Evolutionary conservation across 2,888 invertebrate species (phyloP).

Genomic region (Altica lythri): DNA sequence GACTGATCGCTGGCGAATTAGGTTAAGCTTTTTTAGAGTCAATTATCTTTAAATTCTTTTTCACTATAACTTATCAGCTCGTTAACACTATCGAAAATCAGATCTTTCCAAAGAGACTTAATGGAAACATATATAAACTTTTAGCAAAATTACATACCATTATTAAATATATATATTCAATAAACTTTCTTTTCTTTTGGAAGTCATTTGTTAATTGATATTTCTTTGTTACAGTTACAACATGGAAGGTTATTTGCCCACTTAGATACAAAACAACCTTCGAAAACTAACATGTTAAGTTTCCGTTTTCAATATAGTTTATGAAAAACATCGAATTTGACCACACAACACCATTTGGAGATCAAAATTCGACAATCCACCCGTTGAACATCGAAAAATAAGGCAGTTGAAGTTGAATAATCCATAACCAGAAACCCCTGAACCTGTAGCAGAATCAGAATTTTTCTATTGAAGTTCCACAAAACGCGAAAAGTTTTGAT

Average conservation of each 20-base stretch:
- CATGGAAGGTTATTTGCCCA: constrained; percentile 14
- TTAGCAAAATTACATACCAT: too few relatives aligned
- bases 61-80: too few relatives aligned
- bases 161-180: neutral
- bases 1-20: too few relatives aligned
- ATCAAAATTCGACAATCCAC: constrained; percentile 6
- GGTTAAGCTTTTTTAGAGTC: too few relatives aligned
- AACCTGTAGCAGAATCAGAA: neutral
- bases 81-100: too few relatives aligned
- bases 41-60: too few relatives aligned
- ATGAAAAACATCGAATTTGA: constrained; percentile 4
- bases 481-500: too few relatives aligned
- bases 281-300: constrained; percentile 14
- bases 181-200: too few relatives aligned
- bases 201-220: neutral
- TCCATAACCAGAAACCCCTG: neutral
- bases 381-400: constrained; percentile 7
- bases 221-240: constrained; percentile 11
- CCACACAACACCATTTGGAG: neutral
- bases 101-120: too few relatives aligned
- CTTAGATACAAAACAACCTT: neutral
- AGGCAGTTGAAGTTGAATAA: constrained; percentile 20
- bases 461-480: constrained; percentile 6
- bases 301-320: constrained; percentile 20
- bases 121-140: too few relatives aligned